Conservation (phyloP, 92 coral and sea anemone species). For the Bergia puertoricense region DNA sequence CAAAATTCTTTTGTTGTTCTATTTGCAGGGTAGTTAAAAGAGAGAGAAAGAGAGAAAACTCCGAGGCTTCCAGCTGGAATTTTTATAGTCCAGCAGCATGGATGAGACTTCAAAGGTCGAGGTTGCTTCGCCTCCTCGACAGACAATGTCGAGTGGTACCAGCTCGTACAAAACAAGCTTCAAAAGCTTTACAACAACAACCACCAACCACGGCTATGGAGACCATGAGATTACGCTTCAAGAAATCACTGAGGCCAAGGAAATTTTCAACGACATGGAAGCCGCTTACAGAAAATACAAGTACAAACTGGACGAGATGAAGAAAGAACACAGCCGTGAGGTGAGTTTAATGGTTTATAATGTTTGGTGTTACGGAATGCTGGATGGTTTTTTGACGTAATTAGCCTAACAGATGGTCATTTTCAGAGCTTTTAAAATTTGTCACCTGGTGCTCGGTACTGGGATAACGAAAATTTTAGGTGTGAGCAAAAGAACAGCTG, state of each 20-base stretch:
- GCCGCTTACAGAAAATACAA: conserved; percentile 84
- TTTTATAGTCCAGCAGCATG: conserved; percentile 23
- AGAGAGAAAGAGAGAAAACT: background rate
- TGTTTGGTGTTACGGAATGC: background rate
- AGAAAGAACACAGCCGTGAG: conserved; percentile 87
- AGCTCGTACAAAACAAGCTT: conserved; percentile 51
- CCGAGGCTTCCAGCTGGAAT: conserved; percentile 6
- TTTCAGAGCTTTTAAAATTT: background rate
- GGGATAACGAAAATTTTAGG: conserved; percentile 1
- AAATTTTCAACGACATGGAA: conserved; percentile 92
- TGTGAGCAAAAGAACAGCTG: background rate
- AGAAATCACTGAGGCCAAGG: conserved; percentile 94
- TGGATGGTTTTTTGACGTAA: background rate
- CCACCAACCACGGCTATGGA: conserved; percentile 36
- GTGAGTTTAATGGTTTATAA: conserved; percentile 48
- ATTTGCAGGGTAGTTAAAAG: conserved; percentile 19
- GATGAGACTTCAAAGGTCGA: conserved; percentile 28
- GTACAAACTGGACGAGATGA: conserved; percentile 79
- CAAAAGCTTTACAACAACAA: conserved; percentile 64
- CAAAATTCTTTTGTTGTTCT: background rate
- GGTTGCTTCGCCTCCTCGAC: conserved; percentile 7
- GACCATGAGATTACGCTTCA: conserved; percentile 80
- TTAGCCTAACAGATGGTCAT: background rate
- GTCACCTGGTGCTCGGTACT: background rate
- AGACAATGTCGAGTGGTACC: background rate